Conservation (phyloP, 2,797 vertebrate species). For the Champsocephalus gunnari region DNA sequence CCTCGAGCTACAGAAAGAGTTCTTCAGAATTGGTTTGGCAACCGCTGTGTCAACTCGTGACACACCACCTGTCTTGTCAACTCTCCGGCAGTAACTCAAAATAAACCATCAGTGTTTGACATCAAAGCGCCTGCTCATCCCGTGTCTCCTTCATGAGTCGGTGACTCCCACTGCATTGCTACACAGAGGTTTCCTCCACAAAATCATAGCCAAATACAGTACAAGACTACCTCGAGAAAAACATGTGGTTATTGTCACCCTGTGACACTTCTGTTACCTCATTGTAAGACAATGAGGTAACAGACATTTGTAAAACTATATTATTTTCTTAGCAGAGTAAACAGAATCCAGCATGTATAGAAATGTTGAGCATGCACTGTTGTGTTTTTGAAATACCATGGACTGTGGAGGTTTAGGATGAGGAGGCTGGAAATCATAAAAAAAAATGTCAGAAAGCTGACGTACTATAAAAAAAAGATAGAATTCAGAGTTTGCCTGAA, state of each 20-base stretch:
- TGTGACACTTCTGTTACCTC: background rate
- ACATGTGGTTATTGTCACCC: background rate
- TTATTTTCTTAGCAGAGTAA: background rate
- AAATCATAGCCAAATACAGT: background rate
- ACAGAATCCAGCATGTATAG: background rate
- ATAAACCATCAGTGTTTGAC: too few relatives aligned
- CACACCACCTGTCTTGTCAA: too few relatives aligned
- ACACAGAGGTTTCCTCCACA: too few relatives aligned
- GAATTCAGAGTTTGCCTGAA: slow-evolving; percentile 7
- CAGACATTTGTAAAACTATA: background rate
- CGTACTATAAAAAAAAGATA: background rate
- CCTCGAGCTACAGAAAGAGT: too few relatives aligned
- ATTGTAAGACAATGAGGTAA: background rate
- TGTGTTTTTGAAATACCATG: background rate
- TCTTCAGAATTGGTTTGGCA: too few relatives aligned
- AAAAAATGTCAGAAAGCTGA: background rate
- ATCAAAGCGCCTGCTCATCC: too few relatives aligned
- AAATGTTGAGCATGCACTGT: background rate
- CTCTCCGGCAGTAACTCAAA: too few relatives aligned
- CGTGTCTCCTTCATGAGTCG: too few relatives aligned
- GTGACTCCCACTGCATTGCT: too few relatives aligned
- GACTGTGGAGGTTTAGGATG: slow-evolving; percentile 3
- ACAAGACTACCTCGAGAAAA: background rate
- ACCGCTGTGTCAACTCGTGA: too few relatives aligned
- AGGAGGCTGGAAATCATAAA: background rate